Base-by-base conservation (phyloP, 1,140 invertebrate genomes). In the Drosophila busckii region DNA sequence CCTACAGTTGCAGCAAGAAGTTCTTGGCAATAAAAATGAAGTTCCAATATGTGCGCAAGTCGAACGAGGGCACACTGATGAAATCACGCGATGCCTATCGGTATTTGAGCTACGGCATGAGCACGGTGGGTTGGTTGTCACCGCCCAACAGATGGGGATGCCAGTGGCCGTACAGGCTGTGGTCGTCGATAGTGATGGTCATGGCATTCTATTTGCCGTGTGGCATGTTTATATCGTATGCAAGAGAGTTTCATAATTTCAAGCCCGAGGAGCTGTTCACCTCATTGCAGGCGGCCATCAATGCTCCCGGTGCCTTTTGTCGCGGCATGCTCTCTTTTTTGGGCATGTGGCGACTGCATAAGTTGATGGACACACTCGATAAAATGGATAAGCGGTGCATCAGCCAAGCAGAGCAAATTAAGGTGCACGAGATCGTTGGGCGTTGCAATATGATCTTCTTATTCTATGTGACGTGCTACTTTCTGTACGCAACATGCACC, bases 381-480 rank as follows among this genome's bases (percentile, higher is more conserved):
- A 2, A 38, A 0, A 10, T 76, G 32, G 67, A 76, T 32, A 32
- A 55, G 3, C 42, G 66, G 0, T 66, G 61, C 13, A 12, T 26
- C 0, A 19, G 4, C 0, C 4, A 46, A 0, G 16, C 32, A 4
- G 42, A 76, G 6, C 46, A 56, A 1, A 12, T 23, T 1, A 6
- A 31, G 6, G 34, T 76, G 0, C 71, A 78, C 25, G 46, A 16
- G 3, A 22, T 15, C 6, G 71, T 32, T 1, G 34, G 13, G 4
- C 16, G 37, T 1, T 66, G 70, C 34, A 76, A 76, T 17, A 6
- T n/a, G 0, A 10, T 46, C 4, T 76, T 50, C 17, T 4, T 76
- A 0, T 8, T 38, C 0, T 70, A 45, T 5, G 29, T 42, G 12
- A 4, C 17, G 0, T 22, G 38, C 4, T 78, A 59, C 20, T n/a